A percentile compares a stretch with the other conserved stretches of the same genome.
Evolutionary conservation across 2,113 vertebrate genomes (phyloP).

Genomic region (Tupaia chinensis): DNA sequence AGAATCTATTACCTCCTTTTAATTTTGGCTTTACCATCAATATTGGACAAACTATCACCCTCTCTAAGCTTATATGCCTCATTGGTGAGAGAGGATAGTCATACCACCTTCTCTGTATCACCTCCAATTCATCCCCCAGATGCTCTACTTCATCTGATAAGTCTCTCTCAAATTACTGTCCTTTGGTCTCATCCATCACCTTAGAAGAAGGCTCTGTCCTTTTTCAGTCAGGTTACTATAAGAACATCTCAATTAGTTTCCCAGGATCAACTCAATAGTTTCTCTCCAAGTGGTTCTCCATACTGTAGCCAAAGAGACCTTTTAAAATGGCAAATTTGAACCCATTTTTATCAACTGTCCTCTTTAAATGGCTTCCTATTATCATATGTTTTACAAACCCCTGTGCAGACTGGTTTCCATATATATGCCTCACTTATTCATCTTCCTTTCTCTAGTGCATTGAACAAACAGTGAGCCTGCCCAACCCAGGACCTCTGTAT

Average conservation of each 20-base stretch:
- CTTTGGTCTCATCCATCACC: neutral
- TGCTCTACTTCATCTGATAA: neutral
- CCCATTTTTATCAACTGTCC: neutral
- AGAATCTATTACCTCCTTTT: neutral
- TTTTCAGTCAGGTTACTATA: neutral
- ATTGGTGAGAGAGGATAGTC: neutral
- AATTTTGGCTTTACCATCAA: neutral
- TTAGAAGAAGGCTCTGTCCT: neutral
- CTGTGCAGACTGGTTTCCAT: neutral
- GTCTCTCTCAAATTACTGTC: neutral
- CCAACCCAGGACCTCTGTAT: neutral
- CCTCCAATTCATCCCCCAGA: neutral
- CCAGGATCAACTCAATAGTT: neutral
- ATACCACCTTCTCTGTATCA: neutral
- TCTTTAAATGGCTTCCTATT: neutral
- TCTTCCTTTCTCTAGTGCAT: neutral
- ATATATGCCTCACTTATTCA: fast-evolving
- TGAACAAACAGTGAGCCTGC: neutral
- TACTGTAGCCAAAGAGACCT: neutral
- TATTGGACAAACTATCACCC: neutral
- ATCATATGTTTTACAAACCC: neutral
- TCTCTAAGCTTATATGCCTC: neutral
- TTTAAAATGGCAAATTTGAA: neutral
- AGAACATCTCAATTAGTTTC: neutral
- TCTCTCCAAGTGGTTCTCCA: neutral